A percentile compares a stretch with the other conserved stretches of the same genome.
These are phyloP conservation scores for Drosophila planitibia DNA, from an alignment of 2,888 invertebrate species.

Conservation along the genomic window DNA sequence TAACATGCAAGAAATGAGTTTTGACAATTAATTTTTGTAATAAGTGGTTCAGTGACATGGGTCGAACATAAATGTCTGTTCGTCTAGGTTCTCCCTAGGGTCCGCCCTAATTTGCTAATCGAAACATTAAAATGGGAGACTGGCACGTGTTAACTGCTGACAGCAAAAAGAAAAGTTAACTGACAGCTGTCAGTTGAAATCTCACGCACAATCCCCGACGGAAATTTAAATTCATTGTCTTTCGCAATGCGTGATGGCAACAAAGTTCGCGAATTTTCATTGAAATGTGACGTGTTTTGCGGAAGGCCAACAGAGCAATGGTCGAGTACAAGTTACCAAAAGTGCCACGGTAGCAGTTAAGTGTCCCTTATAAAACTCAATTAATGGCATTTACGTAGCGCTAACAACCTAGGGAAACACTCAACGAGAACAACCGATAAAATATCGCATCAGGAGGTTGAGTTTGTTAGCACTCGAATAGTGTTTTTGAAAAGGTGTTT, in stretches of 20 bases:
- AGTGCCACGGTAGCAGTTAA: conserved; percentile 22
- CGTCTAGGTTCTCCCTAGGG: background rate
- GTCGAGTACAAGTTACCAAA: background rate
- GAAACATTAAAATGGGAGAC: conserved; percentile 11
- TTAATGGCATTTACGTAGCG: conserved; percentile 42
- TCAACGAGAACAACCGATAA: conserved; percentile 1
- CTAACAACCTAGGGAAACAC: conserved; percentile 35
- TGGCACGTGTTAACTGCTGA: conserved; percentile 20
- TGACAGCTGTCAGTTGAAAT: conserved; percentile 35
- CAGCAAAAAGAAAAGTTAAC: conserved; percentile 21
- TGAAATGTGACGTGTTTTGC: too few relatives aligned
- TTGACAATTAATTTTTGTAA: conserved; percentile 14
- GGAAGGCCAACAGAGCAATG: background rate
- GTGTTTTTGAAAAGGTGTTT: background rate
- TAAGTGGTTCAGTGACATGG: conserved; percentile 40
- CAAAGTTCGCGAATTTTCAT: background rate
- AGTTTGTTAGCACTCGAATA: conserved; percentile 60
- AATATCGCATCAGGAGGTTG: conserved; percentile 42
- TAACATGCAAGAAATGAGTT: conserved; percentile 7
- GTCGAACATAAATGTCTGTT: conserved; percentile 26
- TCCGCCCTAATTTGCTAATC: conserved; percentile 24
- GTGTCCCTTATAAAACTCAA: conserved; percentile 31
- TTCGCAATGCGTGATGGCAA: background rate
- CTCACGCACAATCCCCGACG: background rate
- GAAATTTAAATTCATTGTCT: conserved; percentile 19